Evolutionary conservation across 2,888 invertebrate species (phyloP).

Genomic region (Drosophila eohydei): DNA sequence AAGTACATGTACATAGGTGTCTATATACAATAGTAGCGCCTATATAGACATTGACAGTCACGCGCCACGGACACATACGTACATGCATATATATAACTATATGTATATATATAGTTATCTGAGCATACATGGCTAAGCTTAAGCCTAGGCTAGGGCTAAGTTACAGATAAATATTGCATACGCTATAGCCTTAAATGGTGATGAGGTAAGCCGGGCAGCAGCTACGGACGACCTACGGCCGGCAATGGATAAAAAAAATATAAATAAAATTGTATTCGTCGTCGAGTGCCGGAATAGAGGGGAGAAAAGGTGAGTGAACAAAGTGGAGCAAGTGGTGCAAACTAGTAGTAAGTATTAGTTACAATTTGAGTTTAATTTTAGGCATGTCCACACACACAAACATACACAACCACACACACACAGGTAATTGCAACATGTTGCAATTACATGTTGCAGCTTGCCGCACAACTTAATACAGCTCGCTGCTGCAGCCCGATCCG

Average conservation of each 20-base stretch:
- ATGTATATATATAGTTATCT: constrained; percentile 27
- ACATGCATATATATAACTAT: neutral
- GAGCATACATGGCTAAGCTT: constrained; percentile 66
- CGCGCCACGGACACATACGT: constrained; percentile 19
- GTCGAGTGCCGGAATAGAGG: constrained; percentile 10
- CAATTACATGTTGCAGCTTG: constrained; percentile 32
- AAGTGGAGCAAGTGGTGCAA: constrained; percentile 51
- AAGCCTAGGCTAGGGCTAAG: constrained; percentile 64
- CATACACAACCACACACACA: neutral
- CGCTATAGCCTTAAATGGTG: constrained; percentile 82
- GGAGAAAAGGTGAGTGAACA: constrained; percentile 35
- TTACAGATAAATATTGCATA: constrained; percentile 77
- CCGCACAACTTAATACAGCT: constrained; percentile 40
- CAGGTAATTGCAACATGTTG: constrained; percentile 28
- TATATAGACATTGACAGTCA: constrained; percentile 39
- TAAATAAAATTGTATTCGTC: constrained; percentile 54
- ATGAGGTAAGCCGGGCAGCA: constrained; percentile 78
- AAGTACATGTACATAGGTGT: constrained; percentile 27
- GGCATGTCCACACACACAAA: constrained; percentile 54
- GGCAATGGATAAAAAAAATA: constrained; percentile 65
- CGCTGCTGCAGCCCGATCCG: constrained; percentile 50
- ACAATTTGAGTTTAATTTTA: constrained; percentile 80
- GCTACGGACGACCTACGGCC: constrained; percentile 48
- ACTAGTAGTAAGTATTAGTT: constrained; percentile 65
- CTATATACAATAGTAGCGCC: constrained; percentile 23